Conservation (phyloP, 1,140 invertebrate genomes). For the Leptopilina clavipes region DNA sequence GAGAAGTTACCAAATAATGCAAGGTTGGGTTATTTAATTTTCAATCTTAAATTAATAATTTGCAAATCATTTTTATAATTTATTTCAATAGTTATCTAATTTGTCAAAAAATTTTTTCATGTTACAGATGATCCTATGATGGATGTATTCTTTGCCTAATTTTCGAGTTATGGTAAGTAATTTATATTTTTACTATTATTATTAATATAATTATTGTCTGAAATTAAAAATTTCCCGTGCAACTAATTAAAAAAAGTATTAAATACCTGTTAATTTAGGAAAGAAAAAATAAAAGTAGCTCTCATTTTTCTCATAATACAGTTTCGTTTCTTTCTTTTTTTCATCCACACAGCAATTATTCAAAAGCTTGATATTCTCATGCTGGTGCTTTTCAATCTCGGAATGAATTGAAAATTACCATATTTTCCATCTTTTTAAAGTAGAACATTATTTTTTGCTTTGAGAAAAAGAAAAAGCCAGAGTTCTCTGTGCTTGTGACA, state of each 20-base stretch:
- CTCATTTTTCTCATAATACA: not conserved
- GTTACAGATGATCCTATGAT: conserved; percentile 5
- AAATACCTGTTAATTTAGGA: no score
- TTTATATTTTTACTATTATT: no score
- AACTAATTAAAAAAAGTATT: no score
- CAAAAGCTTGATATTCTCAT: not conserved
- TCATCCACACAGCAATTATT: not conserved
- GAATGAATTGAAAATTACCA: conserved; percentile 5
- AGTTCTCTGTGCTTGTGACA: not conserved
- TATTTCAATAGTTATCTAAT: not conserved
- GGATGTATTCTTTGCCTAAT: conserved; percentile 23
- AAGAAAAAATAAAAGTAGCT: not conserved
- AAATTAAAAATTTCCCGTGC: no score
- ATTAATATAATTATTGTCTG: no score
- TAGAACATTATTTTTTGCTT: not conserved
- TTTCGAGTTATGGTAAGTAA: conserved; percentile 13
- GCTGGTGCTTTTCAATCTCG: not conserved
- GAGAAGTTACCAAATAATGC: no score
- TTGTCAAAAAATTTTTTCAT: not conserved
- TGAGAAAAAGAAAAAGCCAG: not conserved
- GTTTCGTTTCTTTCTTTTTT: not conserved
- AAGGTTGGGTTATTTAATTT: no score
- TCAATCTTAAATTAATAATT: no score
- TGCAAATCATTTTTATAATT: not conserved
- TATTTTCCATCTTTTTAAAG: conserved; percentile 9